Conservation (phyloP, 2,888 invertebrate genomes). For the Pristionchus entomophagus region DNA sequence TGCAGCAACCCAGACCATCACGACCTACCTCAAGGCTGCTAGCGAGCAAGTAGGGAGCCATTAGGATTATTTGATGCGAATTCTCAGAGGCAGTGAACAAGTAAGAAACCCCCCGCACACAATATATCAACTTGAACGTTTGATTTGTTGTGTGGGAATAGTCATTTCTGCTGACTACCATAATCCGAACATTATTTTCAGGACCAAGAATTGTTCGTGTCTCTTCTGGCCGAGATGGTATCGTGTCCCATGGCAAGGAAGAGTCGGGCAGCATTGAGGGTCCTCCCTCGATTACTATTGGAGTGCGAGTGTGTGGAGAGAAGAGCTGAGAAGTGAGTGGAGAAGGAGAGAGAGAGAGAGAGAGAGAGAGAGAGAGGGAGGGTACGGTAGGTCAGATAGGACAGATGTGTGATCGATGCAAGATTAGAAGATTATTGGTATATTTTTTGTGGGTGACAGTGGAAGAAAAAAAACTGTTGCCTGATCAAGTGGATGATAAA, state of each 20-base stretch:
- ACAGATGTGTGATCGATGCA: too few relatives aligned
- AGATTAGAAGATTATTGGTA: too few relatives aligned
- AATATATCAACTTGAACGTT: too few relatives aligned
- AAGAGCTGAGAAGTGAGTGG: background rate
- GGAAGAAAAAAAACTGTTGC: too few relatives aligned
- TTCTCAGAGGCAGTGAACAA: background rate
- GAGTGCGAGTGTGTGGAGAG: conserved; percentile 8
- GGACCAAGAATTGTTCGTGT: conserved; percentile 37
- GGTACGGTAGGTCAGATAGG: too few relatives aligned
- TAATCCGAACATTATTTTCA: background rate
- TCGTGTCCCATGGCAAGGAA: background rate
- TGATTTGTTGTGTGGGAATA: too few relatives aligned
- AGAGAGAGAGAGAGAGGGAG: too few relatives aligned
- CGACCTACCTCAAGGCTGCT: conserved; percentile 19
- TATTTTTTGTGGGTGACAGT: too few relatives aligned
- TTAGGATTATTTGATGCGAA: background rate
- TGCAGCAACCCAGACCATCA: conserved; percentile 25
- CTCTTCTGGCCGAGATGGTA: conserved; percentile 42
- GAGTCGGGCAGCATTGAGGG: conserved; percentile 4
- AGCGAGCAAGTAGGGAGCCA: background rate
- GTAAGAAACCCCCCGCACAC: background rate
- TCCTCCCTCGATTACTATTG: conserved; percentile 28
- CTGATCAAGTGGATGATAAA: too few relatives aligned
- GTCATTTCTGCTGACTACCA: too few relatives aligned
- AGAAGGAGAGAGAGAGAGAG: too few relatives aligned